Evolutionary conservation across 1,140 invertebrate genomes (phyloP).

Genomic region (Cydia amplana): DNA sequence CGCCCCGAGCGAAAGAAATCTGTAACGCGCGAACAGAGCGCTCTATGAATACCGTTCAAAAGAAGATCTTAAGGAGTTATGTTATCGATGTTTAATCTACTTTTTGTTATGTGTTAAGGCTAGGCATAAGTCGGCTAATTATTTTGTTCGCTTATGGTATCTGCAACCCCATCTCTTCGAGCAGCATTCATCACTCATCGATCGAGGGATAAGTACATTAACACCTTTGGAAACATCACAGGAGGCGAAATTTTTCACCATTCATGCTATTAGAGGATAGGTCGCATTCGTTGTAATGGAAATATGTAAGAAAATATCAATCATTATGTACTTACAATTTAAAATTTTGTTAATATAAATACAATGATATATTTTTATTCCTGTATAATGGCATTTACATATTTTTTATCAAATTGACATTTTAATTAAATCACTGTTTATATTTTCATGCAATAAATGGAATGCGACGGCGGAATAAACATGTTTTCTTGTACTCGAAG

Average conservation of each 20-base stretch:
- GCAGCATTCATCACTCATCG: slow-evolving; percentile 62
- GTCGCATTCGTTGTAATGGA: slow-evolving; percentile 76
- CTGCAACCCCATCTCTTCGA: slow-evolving; percentile 56
- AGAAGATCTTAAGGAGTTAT: slow-evolving; percentile 58
- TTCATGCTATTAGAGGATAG: slow-evolving; percentile 70
- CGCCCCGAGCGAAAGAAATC: slow-evolving; percentile 59
- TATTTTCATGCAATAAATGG: slow-evolving; percentile 76
- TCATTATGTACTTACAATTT: not conserved
- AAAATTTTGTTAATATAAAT: slow-evolving; percentile 8
- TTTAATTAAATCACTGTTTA: slow-evolving; percentile 44
- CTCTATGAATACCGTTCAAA: slow-evolving; percentile 50
- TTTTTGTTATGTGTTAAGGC: slow-evolving; percentile 43
- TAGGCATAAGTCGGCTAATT: slow-evolving; percentile 58
- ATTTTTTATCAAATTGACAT: slow-evolving; percentile 36
- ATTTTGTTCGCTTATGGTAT: slow-evolving; percentile 52
- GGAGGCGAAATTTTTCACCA: slow-evolving; percentile 61
- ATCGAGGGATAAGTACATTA: slow-evolving; percentile 58
- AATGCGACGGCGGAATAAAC: slow-evolving; percentile 74
- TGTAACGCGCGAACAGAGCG: slow-evolving; percentile 46
- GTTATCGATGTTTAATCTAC: slow-evolving; percentile 55
- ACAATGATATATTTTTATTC: slow-evolving; percentile 26
- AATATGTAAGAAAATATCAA: slow-evolving; percentile 44
- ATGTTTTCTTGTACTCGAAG: slow-evolving; percentile 58
- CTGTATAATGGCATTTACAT: slow-evolving; percentile 27
- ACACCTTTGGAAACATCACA: slow-evolving; percentile 52